Conservation (phyloP, 2,113 vertebrate species). For the Lepisosteus osseus region DNA sequence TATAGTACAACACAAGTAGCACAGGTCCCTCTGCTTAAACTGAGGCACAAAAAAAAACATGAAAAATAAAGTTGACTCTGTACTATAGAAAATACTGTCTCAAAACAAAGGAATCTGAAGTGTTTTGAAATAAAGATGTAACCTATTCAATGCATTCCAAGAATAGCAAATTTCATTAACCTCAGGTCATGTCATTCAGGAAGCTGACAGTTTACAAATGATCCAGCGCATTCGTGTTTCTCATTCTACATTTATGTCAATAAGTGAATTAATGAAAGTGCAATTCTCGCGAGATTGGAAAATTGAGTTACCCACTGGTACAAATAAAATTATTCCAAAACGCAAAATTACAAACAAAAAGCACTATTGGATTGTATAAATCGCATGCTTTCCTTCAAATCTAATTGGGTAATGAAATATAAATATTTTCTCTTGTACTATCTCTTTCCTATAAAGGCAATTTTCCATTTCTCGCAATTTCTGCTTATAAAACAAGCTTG, state of each 20-base stretch:
- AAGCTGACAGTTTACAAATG: conserved; percentile 17
- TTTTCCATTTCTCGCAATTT: no score
- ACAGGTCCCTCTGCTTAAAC: background rate
- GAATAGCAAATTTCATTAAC: conserved; percentile 10
- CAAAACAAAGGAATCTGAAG: background rate
- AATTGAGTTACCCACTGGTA: background rate
- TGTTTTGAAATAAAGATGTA: background rate
- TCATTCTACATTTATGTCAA: conserved; percentile 17
- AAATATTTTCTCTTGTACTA: no score
- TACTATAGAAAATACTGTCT: background rate
- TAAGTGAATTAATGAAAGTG: conserved; percentile 20
- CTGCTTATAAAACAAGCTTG: no score
- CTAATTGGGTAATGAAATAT: no score
- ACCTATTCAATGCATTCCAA: background rate
- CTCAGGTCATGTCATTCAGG: conserved; percentile 20
- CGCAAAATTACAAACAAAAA: background rate
- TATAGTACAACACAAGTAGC: background rate
- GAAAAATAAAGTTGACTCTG: background rate
- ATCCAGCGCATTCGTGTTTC: conserved; percentile 5
- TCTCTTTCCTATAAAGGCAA: no score
- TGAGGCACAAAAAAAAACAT: background rate
- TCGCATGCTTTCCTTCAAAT: background rate
- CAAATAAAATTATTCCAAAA: background rate
- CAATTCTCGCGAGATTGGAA: background rate
- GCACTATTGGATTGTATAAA: background rate